These are phyloP conservation scores for Seriola dumerili DNA, from an alignment of 2,113 vertebrate genomes.

Conservation along the genomic window DNA sequence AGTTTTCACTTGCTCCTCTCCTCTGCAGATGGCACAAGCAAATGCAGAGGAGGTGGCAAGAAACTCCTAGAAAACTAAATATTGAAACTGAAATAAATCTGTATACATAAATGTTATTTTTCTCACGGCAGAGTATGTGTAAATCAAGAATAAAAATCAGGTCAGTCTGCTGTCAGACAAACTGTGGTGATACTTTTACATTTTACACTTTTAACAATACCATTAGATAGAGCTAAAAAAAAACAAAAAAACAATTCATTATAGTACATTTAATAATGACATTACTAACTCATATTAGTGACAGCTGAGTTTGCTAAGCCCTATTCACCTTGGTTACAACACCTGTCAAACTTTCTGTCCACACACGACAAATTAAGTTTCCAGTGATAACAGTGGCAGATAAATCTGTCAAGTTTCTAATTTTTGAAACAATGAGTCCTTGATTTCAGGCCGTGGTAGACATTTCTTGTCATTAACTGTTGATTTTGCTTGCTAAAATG, in stretches of 20 bases:
- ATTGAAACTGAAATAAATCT: conserved; percentile 4
- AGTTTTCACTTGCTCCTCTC: background rate
- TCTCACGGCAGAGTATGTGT: background rate
- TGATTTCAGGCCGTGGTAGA: too few relatives aligned
- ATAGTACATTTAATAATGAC: background rate
- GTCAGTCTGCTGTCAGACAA: background rate
- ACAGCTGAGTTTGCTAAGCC: background rate
- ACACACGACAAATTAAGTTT: background rate
- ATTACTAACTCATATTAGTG: background rate
- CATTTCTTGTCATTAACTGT: background rate
- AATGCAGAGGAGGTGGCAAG: conserved; percentile 5
- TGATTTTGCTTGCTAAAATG: background rate
- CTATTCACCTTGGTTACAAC: background rate
- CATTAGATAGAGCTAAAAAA: background rate
- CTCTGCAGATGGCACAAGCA: conserved; percentile 29
- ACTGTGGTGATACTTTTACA: background rate
- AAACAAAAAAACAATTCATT: background rate
- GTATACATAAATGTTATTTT: background rate
- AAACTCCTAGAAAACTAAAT: conserved; percentile 7
- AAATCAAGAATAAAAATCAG: background rate
- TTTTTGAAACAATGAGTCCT: too few relatives aligned
- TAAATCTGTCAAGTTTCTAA: too few relatives aligned
- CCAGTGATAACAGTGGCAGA: background rate
- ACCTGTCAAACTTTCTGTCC: background rate
- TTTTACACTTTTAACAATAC: background rate